Evolutionary conservation across 2,113 vertebrate species (phyloP), one percentile per base, ranked within the genome.

Genomic region (Scopus umbretta): DNA sequence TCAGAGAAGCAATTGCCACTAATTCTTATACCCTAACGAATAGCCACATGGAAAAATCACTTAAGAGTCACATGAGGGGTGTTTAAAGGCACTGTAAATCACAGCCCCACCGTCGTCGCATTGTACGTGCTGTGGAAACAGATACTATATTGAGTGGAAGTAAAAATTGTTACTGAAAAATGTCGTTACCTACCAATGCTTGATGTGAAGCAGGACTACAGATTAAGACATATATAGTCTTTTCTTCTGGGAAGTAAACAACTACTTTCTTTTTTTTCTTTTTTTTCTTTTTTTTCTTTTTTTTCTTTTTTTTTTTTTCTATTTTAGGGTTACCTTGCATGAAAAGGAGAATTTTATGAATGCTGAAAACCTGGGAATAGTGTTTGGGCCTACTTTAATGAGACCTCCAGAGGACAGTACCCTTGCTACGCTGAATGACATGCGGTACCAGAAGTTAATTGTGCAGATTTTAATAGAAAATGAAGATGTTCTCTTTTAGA

Each of bases 331-430:
- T 91, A 99, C 99, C 27, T 96, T 99, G 98, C 99, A 99, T 81
- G 99, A 99, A 97, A 99, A 99, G 96, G 99, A 99, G 72, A 99
- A 99, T 97, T 98, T 99, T 79, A 99, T 99, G 99, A 99, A 98
- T 27, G 97, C 99, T 56, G 99, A 99, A 97, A 99, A 99, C 82
- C 98, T 99, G 95, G 99, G 99, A 59, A 99, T 99, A 43, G 99
- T 99, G 92, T 99, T 99, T 81, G 99, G 99, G 42, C 99, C 99
- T 26, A 99, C 99, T 25, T 98, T 99, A 86, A 99, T 99, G 99
- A 98, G 99, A 96, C 99, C 99, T 13, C 99, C 99, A 1, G 99
- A 99, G 97, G 99, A 99, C 95, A 99, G 99, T 90, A 99, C 99
- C 67, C 98, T 99, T 85, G 98, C 98, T 53, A 99, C 99, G 4